A percentile compares a stretch with the other conserved stretches of the same genome.
phyloP scores from a whole-genome alignment of 2,797 vertebrate genomes.

The Intellagama lesueurii region DNA sequence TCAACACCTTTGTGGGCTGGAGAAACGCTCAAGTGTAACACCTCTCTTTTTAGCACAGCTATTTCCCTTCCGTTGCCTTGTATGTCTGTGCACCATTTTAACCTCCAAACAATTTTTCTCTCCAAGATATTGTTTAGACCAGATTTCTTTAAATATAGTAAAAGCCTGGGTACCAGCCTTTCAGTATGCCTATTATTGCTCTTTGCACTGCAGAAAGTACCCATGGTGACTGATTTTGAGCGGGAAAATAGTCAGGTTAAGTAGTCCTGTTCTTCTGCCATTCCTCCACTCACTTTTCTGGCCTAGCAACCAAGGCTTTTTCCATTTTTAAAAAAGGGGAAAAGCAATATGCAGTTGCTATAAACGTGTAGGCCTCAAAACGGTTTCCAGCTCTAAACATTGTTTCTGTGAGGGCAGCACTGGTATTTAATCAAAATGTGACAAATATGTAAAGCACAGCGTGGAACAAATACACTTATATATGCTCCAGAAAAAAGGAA shows the following conservation, averaged over 20 bases:
- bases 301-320: too few species aligned
- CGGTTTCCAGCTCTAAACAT: not conserved
- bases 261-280: not conserved
- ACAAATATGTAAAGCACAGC: not conserved
- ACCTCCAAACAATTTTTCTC: slow-evolving; percentile 5
- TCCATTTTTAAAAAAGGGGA: too few species aligned
- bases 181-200: not conserved
- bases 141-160: slow-evolving; percentile 1
- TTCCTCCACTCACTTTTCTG: not conserved
- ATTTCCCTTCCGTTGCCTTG: not conserved
- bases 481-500: not conserved
- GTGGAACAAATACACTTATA: not conserved
- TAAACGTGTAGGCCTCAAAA: not conserved
- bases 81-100: not conserved
- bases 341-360: not conserved
- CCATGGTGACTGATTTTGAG: not conserved
- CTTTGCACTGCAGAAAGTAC: not conserved
- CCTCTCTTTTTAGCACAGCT: not conserved
- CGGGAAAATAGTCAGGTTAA: slow-evolving; percentile 1
- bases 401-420: not conserved
- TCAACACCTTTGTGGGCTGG: slow-evolving; percentile 30
- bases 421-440: not conserved
- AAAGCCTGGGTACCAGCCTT: not conserved
- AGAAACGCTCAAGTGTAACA: slow-evolving; percentile 21
- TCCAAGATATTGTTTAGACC: not conserved